Conservation (phyloP, 1,140 invertebrate genomes). For the Caenorhabditis inopinata region DNA sequence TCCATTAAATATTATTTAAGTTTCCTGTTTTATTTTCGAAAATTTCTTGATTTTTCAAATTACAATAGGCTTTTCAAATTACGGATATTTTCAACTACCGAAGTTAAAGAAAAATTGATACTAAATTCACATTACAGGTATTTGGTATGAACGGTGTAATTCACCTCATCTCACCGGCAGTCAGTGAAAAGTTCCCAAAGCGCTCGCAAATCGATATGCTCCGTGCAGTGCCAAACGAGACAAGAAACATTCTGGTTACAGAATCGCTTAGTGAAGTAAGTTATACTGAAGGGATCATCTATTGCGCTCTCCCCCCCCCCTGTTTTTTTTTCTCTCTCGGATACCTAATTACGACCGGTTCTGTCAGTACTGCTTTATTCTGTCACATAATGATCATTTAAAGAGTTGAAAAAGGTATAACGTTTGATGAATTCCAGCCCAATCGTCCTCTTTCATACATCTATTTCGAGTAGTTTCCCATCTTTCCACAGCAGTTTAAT, state of each 20-base stretch:
- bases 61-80: too few relatives aligned
- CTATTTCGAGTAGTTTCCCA: constrained; percentile 16
- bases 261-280: constrained; percentile 41
- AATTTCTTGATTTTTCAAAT: too few relatives aligned
- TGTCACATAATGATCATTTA: not conserved
- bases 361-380: not conserved
- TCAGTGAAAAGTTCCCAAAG: constrained; percentile 29
- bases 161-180: constrained; percentile 30
- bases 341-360: constrained; percentile 19
- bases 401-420: not conserved
- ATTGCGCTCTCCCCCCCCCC: not conserved
- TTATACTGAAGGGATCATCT: not conserved
- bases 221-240: constrained; percentile 22
- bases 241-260: constrained; percentile 45
- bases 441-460: constrained; percentile 5
- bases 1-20: too few relatives aligned
- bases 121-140: constrained; percentile 29
- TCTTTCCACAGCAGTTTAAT: not conserved
- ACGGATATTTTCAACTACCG: too few relatives aligned
- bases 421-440: not conserved
- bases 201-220: constrained; percentile 37
- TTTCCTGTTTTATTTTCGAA: too few relatives aligned
- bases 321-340: not conserved
- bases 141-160: constrained; percentile 40
- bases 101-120: too few relatives aligned